Evolutionary conservation across 2,113 vertebrate species (phyloP), one percentile per base, ranked within the genome.

Genomic region (Psilopsiagon aurifrons): DNA sequence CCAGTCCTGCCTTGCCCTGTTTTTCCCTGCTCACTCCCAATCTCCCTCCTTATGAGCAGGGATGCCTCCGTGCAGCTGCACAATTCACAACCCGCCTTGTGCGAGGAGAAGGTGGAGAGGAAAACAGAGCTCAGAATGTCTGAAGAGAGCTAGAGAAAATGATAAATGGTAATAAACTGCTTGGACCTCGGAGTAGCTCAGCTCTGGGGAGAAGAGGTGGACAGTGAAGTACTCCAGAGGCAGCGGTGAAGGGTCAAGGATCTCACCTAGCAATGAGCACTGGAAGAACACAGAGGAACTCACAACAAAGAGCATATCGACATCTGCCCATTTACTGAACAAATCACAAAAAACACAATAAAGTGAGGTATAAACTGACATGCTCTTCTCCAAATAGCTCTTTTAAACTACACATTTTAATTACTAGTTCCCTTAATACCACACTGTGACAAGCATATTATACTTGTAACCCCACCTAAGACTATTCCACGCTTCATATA

Each of bases 61-160:
- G 49, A 70, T 7, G 19, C 16, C 68, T 44, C n/a, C 0, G 0
- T 0, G 16, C 67, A 64, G 78, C 70, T 37, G 44, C 69, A 39
- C 29, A 2, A 17, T 28, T 27, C 27, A 3, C 59, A 82, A 6
- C 1, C 11, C 0, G 3, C 69, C 44, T 0, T 0, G 2, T 0
- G 2, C 1, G 4, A 23, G n/a, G 31, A 57, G 23, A 23, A 20
- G 19, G 39, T 1, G 5, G 13, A 67, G 35, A 80, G 35, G 37
- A 49, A 46, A 51, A 39, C 11, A 28, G 78, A 85, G 64, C 63
- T 44, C 0, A 0, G 27, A 7, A 1, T 13, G 35, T 37, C 69
- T 68, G 73, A 10, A 35, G 29, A 51, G 54, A 54, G 39, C 60
- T 57, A 68, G 2, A 16, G 78, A n/a, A 47, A 79, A 7, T 1